Evolutionary conservation across 2,797 vertebrate genomes (phyloP), one percentile per base, ranked within the genome.

Genomic region (Lagocephalus sceleratus): DNA sequence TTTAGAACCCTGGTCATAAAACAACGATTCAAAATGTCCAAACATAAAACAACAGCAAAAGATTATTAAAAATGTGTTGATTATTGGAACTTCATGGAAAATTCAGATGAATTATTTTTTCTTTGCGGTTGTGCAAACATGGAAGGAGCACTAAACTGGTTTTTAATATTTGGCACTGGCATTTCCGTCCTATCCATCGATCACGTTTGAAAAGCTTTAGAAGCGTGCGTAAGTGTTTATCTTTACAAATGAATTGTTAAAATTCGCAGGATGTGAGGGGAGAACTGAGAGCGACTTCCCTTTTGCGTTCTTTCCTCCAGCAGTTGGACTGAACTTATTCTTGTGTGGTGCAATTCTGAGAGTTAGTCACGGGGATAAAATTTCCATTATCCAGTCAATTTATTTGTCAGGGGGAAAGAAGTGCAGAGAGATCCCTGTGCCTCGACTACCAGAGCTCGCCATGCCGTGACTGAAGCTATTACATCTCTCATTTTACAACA

Each of bases 381-480:
- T 75, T 65, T 76, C 68, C 75, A 69, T 79, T 75, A 65, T 73
- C 63, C 57, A 71, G 57, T 60, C 56, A 66, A 63, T 75, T 73
- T 70, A 73, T 82, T 74, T 74, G 63, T 78, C 54, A 68, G 42
- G 51, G 57, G 56, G 54, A 72, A 76, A 60, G 19, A 42, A 72
- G 58, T 47, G 2, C 23, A 65, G 46, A 16, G 21, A 15, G 1
- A 10, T 5, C 44, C 45, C 14, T 7, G 39, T 16, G 5, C 6
- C 15, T 22, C 58, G 40, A 59, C 52, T 58, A 72, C 54, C 53
- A 65, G 51, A 57, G 48, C 60, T 64, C 49, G 54, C 60, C 73
- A 74, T 82, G 76, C 66, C 71, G 71, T 87, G 81, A 84, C 83
- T 78, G 71, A 81, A 70, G 63, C 75, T 59, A 79, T 76, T 84